Conservation (phyloP, 2,113 vertebrate species). For the Etheostoma spectabile region DNA sequence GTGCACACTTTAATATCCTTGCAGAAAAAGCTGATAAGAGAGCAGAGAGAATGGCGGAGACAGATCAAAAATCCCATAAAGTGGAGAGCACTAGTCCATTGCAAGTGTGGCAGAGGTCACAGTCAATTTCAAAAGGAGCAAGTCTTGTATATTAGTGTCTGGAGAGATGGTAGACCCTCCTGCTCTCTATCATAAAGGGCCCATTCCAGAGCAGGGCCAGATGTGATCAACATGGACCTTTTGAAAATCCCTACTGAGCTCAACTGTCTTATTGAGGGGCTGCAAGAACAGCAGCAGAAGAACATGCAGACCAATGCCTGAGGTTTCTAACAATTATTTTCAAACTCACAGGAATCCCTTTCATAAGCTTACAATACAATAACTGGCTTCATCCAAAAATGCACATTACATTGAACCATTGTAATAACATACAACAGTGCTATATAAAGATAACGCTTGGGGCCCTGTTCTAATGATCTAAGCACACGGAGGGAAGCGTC, state of each 20-base stretch:
- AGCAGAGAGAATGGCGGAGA: slow-evolving; percentile 44
- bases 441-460: neutral
- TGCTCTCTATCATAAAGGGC: slow-evolving; percentile 78
- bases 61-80: slow-evolving; percentile 77
- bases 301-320: slow-evolving; percentile 46
- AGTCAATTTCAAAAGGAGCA: slow-evolving; percentile 83
- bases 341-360: slow-evolving; percentile 49
- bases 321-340: slow-evolving; percentile 48
- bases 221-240: slow-evolving; percentile 81
- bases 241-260: slow-evolving; percentile 73
- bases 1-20: slow-evolving; percentile 76
- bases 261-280: slow-evolving; percentile 65
- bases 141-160: slow-evolving; percentile 81
- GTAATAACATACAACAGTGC: neutral
- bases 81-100: slow-evolving; percentile 80
- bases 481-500: no score
- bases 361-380: slow-evolving; percentile 21
- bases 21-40: slow-evolving; percentile 77
- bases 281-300: slow-evolving; percentile 61
- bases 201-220: slow-evolving; percentile 69
- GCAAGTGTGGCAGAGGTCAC: slow-evolving; percentile 81
- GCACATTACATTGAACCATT: neutral
- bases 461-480: no score
- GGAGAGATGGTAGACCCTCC: slow-evolving; percentile 74
- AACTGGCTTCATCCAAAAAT: slow-evolving; percentile 17